A percentile compares a stretch with the other conserved stretches of the same genome.
These are phyloP conservation scores for Andrena flavipes DNA, from an alignment of 2,888 invertebrate genomes.

Conservation along the genomic window DNA sequence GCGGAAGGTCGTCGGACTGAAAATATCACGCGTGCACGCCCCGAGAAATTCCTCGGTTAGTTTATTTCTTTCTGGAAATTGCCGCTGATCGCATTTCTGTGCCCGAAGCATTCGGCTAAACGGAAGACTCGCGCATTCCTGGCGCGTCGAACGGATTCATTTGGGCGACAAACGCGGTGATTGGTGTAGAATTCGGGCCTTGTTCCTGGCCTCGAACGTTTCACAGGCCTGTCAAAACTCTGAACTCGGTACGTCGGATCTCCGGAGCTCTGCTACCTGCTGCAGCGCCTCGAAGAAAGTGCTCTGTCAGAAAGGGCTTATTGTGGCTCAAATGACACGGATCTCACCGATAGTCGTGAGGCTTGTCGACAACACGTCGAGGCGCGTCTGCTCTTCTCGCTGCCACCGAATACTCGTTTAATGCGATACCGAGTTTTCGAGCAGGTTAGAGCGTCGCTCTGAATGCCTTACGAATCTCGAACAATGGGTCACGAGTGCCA, in stretches of 20 bases:
- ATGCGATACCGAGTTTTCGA: conserved; percentile 35
- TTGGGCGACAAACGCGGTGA: conserved; percentile 48
- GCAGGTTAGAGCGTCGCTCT: not conserved
- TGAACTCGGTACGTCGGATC: conserved; percentile 29
- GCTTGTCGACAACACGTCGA: conserved; percentile 48
- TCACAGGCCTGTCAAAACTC: conserved; percentile 57
- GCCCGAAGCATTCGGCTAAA: conserved; percentile 48
- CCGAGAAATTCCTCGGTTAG: conserved; percentile 76
- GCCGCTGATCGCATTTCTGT: conserved; percentile 68
- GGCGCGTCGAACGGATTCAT: conserved; percentile 18
- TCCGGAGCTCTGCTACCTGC: conserved; percentile 40
- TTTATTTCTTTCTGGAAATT: conserved; percentile 80
- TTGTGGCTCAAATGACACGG: conserved; percentile 52
- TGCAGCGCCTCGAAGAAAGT: conserved; percentile 41
- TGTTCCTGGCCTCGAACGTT: conserved; percentile 39
- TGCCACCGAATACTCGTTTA: conserved; percentile 34
- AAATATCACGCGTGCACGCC: conserved; percentile 78
- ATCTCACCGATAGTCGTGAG: conserved; percentile 29
- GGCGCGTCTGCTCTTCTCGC: conserved; percentile 19
- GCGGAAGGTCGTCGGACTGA: conserved; percentile 79
- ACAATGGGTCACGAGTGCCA: conserved; percentile 29
- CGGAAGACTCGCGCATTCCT: conserved; percentile 12
- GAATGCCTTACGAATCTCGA: conserved; percentile 43
- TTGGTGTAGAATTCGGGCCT: conserved; percentile 32
- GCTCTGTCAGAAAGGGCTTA: conserved; percentile 40